A percentile compares a stretch with the other conserved stretches of the same genome.
These are phyloP conservation scores for Drosophila ercepeae DNA, from an alignment of 1,140 invertebrate genomes.

Conservation along the genomic window DNA sequence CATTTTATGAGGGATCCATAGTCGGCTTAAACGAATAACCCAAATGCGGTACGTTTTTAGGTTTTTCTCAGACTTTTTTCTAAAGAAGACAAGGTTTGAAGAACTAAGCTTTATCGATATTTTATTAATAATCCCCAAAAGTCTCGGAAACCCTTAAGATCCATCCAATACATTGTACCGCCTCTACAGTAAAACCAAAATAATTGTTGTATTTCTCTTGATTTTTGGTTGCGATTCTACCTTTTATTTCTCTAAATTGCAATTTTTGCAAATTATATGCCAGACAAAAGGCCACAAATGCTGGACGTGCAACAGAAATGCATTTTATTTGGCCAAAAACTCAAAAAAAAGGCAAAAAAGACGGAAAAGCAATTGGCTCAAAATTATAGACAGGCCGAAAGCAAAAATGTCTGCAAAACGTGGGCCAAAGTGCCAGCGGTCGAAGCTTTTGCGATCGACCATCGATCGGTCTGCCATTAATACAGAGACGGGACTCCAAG, in stretches of 20 bases:
- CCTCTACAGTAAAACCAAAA: conserved; percentile 22
- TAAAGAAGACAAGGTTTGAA: no score
- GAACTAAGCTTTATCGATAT: no score
- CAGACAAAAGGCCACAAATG: conserved; percentile 73
- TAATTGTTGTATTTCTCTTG: conserved; percentile 24
- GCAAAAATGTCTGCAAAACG: conserved; percentile 77
- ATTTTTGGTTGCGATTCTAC: conserved; percentile 39
- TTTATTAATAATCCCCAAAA: no score
- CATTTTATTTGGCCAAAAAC: conserved; percentile 72
- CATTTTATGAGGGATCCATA: neutral
- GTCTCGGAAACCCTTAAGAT: neutral
- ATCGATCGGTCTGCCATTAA: conserved; percentile 42
- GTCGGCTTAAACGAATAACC: conserved; percentile 25
- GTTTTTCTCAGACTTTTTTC: no score
- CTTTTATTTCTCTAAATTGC: conserved; percentile 81
- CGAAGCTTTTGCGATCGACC: conserved; percentile 12
- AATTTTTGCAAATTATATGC: conserved; percentile 79
- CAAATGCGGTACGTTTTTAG: conserved; percentile 2
- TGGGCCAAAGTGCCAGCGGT: conserved; percentile 63
- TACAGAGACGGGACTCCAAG: neutral
- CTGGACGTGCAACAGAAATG: conserved; percentile 70
- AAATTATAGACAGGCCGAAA: conserved; percentile 49
- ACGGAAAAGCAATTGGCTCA: conserved; percentile 46
- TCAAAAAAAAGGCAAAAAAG: no score
- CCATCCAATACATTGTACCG: neutral